Base-by-base conservation (phyloP, 1,140 invertebrate genomes). In the Camponotus pennsylvanicus region DNA sequence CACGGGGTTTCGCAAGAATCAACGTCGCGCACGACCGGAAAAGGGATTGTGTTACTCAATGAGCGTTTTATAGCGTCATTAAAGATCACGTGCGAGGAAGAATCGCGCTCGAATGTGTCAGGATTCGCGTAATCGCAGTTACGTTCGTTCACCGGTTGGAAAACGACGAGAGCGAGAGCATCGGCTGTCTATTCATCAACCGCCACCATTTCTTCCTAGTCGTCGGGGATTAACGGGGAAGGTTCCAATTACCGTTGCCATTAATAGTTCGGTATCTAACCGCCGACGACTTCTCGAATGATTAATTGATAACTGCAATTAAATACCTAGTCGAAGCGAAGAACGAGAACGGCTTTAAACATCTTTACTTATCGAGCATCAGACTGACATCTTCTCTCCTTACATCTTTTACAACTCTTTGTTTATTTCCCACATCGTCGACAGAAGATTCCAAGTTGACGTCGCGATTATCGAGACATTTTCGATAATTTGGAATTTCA, bases 1-100 rank as follows among this genome's bases (percentile, higher is more conserved):
- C 70, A 32, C 66, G 13, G 45, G 32, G 66, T 89, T 82, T 80
- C 83, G 77, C 73, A 89, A 89, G 87, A 52, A 88, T 59, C 73
- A 66, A 73, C 79, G 73, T 59, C 78, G 87, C 66, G 67, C 57
- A 34, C 32, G 37, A 40, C 27, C 21, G 73, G 45, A 83, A 89
- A 89, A 86, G 40, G 55, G 37, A 64, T 66, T 83, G 63, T 11
- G 13, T 89, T 84, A 57, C 88, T 86, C 77, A 83, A 89, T 73
- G 45, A 57, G 45, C 77, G 67, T 40, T 89, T 89, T 86, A 73
- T 89, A 87, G 71, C 87, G 77, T 70, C 63, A 52, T 80, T 76
- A 59, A 71, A 18, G 59, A 77, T 71, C 70, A 59, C 79, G 70
- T 70, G 42, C 45, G 76, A 49, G 88, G 85, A 84, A 52, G 45